Percentiles rank a stretch among this genome's conserved stretches.
Conservation (phyloP, 37 sponge, comb jelly and placozoan species). For the Mnemiopsis leidyi region DNA sequence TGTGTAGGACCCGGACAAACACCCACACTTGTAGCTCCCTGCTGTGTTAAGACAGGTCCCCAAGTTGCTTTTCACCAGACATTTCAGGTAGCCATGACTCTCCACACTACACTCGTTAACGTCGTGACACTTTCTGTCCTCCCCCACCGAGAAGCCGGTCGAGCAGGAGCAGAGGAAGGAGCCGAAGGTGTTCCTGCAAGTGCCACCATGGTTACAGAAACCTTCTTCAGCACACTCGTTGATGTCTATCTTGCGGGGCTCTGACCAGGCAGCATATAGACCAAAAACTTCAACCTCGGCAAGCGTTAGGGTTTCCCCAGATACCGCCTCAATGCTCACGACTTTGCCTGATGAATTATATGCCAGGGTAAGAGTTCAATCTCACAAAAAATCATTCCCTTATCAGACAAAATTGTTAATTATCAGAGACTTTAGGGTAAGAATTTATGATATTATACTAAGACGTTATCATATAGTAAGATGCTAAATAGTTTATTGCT, state of each 20-base stretch:
- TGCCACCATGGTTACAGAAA: not conserved
- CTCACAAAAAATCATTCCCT: too few relatives aligned
- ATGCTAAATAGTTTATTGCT: too few relatives aligned
- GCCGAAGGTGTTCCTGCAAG: not conserved
- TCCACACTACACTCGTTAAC: not conserved
- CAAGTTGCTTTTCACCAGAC: not conserved
- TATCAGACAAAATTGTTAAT: too few relatives aligned
- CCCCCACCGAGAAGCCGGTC: not conserved
- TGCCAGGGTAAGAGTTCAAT: too few relatives aligned
- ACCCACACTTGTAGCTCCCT: conserved; percentile 3
- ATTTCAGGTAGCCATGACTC: not conserved
- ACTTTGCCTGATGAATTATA: not conserved
- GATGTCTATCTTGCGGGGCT: not conserved
- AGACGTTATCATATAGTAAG: too few relatives aligned
- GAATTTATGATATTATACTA: too few relatives aligned
- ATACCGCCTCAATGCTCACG: not conserved
- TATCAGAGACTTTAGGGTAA: too few relatives aligned
- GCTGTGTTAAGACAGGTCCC: not conserved
- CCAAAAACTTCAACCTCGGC: too few relatives aligned
- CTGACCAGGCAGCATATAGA: not conserved
- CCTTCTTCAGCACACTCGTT: not conserved
- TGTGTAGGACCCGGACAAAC: conserved; percentile 1
- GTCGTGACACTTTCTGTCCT: not conserved
- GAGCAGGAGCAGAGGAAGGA: not conserved
- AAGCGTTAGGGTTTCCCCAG: not conserved